Evolutionary conservation across 2,888 invertebrate species (phyloP), one percentile per base, ranked within the genome.

Genomic region (Eristalis arbustorum): DNA sequence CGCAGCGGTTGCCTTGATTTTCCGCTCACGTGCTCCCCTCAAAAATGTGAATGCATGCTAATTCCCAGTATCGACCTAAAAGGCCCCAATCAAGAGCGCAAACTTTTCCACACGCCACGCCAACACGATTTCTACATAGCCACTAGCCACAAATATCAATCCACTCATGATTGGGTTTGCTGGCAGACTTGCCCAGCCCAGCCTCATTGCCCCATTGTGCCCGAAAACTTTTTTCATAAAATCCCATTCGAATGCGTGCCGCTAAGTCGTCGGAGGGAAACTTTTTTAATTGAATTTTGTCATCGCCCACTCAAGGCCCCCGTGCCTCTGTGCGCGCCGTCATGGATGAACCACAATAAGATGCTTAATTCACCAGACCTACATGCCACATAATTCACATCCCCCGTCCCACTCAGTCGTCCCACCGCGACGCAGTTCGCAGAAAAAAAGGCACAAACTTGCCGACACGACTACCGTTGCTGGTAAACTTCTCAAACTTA

Each of bases 211-310:
- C 18, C 18, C 49, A 49, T 49, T 18, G 49, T 18, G 18, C 18
- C n/a, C 6, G 49, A 8, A 34, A 64, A 63, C 28, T 84, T 74
- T 69, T 76, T 80, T 59, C 62, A 68, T 28, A 62, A 80, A 59
- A 76, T 71, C 71, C 64, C 83, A 84, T 84, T 67, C 67, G 75
- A 71, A 79, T 79, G 74, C 87, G 71, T 49, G 71, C 42, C 57
- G 80, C 69, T 75, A 74, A 72, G 83, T 79, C 49, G 75, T 79
- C 18, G 66, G 59, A 23, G 56, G 66, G 59, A 87, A 87, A 87
- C 83, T 87, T 87, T 87, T 87, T 87, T 87, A 83, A 87, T 87
- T 87, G 87, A 87, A 87, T 87, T 83, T 79, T 73, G 85, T 85
- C 81, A 78, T 74, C 72, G 40, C 62, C 34, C 37, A 49, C 62